Evolutionary conservation across 1,140 invertebrate species (phyloP).

Genomic region (Palaemon carinicauda): DNA sequence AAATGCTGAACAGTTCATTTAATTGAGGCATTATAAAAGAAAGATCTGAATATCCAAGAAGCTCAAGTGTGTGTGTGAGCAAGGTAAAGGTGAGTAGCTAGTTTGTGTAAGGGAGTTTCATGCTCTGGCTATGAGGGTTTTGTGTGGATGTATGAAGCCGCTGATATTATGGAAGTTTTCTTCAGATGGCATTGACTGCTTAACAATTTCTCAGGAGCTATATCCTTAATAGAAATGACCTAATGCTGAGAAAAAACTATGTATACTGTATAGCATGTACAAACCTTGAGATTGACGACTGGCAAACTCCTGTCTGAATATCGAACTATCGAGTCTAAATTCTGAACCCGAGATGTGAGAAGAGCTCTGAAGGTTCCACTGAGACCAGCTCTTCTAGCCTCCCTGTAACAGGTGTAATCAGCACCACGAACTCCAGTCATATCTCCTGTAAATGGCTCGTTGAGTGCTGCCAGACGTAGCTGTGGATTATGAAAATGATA

Average conservation of each 20-base stretch:
- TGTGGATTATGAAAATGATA: constrained; percentile 65
- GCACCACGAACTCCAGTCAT: constrained; percentile 90
- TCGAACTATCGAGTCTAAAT: constrained; percentile 91
- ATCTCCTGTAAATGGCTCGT: constrained; percentile 88
- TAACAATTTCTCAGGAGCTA: too few relatives aligned
- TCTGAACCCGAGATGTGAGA: constrained; percentile 86
- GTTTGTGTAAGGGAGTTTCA: not conserved
- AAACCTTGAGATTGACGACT: constrained; percentile 86
- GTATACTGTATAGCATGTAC: too few relatives aligned
- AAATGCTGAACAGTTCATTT: too few relatives aligned
- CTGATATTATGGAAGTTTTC: too few relatives aligned
- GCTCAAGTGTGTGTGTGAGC: too few relatives aligned
- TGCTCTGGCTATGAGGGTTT: too few relatives aligned
- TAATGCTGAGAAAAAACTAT: constrained; percentile 1
- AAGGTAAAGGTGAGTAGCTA: too few relatives aligned
- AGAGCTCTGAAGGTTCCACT: constrained; percentile 94
- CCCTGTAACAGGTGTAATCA: constrained; percentile 93
- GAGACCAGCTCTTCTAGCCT: constrained; percentile 82
- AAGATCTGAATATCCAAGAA: too few relatives aligned
- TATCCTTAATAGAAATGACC: not conserved
- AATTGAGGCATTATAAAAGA: too few relatives aligned
- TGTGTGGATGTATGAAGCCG: too few relatives aligned
- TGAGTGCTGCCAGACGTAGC: constrained; percentile 91
- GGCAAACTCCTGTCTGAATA: constrained; percentile 85
- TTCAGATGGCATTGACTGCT: too few relatives aligned